Evolutionary conservation across 2,797 vertebrate genomes (phyloP), one percentile per base, ranked within the genome.

Genomic region (Scomberomorus guttatus): DNA sequence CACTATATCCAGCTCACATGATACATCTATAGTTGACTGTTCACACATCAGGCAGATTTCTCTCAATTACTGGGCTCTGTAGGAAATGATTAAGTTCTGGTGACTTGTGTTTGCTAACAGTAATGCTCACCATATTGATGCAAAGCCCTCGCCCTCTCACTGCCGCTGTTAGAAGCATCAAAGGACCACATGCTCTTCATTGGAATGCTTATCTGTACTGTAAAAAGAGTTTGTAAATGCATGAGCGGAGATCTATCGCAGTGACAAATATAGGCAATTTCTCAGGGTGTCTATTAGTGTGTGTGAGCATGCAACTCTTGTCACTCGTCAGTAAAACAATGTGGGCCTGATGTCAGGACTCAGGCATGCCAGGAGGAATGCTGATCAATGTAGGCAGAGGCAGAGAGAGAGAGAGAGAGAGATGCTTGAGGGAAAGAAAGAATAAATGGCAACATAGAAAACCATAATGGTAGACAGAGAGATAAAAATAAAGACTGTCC

Each of bases 361-460:
- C 29, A 50, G 78, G 72, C 66, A 48, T 27, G 57, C 52, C 37
- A 17, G 20, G 51, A 75, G 52, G 67, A 83, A 76, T 67, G 59
- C 17, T 20, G 58, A 81, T 72, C 48, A n/a, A 54, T 29, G 64
- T 2, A 1, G 14, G 25, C 15, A 70, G 58, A 63, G 34, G 65
- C 6, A 12, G 44, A 54, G 56, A 48, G 15, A 37, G 4, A 29
- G 17, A 39, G 48, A 39, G 3, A 65, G 8, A 22, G 1, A 73
- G 34, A 37, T 39, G 18, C 25, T 67, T 24, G 6, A 68, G 24
- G 17, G 13, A 32, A 7, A 58, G 9, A 56, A 14, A 63, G 18
- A 56, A 15, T 29, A 42, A 70, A 71, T 3, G 56, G 1, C 10
- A 70, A 58, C 18, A 69, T 5, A 39, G 18, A 32, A 56, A 75